These are phyloP conservation scores for Ichneumoninae sp. DNA, from an alignment of 2,888 invertebrate genomes.

Conservation along the genomic window DNA sequence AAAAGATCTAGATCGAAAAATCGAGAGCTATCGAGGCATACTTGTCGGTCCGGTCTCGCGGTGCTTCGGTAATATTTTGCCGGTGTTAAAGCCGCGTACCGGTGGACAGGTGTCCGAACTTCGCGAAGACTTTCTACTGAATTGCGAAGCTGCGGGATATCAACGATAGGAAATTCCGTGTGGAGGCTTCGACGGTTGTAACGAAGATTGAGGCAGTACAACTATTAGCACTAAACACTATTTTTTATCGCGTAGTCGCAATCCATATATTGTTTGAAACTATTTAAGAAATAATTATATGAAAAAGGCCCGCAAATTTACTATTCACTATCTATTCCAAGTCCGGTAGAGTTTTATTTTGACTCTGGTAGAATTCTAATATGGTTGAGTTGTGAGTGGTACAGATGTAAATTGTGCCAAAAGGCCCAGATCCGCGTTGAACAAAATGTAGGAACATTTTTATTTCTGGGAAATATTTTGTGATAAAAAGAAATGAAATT, in stretches of 20 bases:
- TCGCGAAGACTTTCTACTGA: constrained; percentile 47
- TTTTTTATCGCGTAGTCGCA: neutral
- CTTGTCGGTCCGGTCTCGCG: constrained; percentile 12
- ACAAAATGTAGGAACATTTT: neutral
- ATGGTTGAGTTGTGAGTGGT: too few relatives aligned
- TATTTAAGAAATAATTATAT: neutral
- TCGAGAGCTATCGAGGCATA: constrained; percentile 46
- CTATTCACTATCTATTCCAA: too few relatives aligned
- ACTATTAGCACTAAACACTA: neutral
- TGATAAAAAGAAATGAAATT: too few relatives aligned
- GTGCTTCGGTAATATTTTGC: constrained; percentile 38
- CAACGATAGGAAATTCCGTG: constrained; percentile 4
- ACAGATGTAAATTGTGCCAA: too few relatives aligned
- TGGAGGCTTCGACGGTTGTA: neutral
- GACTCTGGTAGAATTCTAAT: too few relatives aligned
- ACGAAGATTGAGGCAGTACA: neutral
- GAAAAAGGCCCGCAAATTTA: too few relatives aligned
- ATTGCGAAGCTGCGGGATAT: constrained; percentile 43
- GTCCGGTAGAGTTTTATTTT: too few relatives aligned
- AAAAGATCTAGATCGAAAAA: constrained; percentile 67
- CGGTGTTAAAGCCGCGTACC: constrained; percentile 16
- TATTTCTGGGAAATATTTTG: too few relatives aligned
- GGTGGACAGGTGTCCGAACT: constrained; percentile 25
- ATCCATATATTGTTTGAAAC: neutral
- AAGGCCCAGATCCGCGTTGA: neutral